Evolutionary conservation across 1,140 invertebrate species (phyloP), one percentile per base, ranked within the genome.

Genomic region (Caenorhabditis latens): DNA sequence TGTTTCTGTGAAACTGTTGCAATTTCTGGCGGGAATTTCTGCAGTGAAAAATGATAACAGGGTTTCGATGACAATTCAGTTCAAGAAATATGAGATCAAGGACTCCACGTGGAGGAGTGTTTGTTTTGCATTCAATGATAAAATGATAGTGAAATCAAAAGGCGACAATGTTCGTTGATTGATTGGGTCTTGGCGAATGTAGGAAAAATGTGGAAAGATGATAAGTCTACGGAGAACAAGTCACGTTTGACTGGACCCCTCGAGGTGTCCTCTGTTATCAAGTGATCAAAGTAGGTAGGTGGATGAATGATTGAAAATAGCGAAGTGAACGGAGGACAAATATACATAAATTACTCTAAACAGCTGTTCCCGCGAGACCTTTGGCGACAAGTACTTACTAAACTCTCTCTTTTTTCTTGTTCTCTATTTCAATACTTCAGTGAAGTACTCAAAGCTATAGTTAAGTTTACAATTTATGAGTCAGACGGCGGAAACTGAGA

Each of bases 271-370:
- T 71, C 14, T 46, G 42, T 24, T 50, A 79, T 79, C 71, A 79
- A 79, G 71, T 79, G 71, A 79, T 79, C 71, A 79, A 13, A 79
- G 46, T 50, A 53, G 42, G 67, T 71, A 46, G 71, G 71, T 50
- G 71, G 71, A 21, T 79, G 71, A 53, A 50, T 79, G 71, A 79
- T 79, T n/a, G 43, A 71, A 46, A 42, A 42, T 16, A 7, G 42
- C 1, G 16, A 6, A 19, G 67, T 9, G 71, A 79, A 79, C 46
- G 40, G 9, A 46, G 19, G 67, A n/a, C 71, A 53, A 79, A 79
- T 79, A 79, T 79, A 79, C 71, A 79, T 79, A 79, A 79, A 48
- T 79, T 79, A 79, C 71, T 46, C 46, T 50, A 24, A 79, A 79
- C 71, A 79, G 71, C 46, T 79, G 71, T 79, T 79, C 67, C 19